Percentiles rank a stretch among this genome's conserved stretches.
Conservation (phyloP, 1,140 invertebrate genomes). For the Cheumatopsyche charites region DNA sequence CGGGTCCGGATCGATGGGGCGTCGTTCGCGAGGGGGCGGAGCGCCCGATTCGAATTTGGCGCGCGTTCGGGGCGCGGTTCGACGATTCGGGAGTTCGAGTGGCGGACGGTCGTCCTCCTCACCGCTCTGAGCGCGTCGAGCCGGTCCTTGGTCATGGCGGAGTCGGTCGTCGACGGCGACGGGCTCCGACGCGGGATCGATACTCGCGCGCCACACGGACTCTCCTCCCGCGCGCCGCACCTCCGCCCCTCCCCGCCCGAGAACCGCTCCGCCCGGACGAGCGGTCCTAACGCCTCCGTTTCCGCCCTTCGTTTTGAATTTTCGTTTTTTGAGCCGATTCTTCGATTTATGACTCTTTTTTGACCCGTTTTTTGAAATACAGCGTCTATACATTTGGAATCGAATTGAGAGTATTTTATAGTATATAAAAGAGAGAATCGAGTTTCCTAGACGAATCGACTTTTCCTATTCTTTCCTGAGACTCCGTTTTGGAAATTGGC, state of each 20-base stretch:
- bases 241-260: neutral
- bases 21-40: neutral
- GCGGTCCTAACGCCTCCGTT: too few species aligned
- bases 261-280: neutral
- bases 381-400: too few species aligned
- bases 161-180: neutral
- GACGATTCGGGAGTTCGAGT: neutral
- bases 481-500: too few species aligned
- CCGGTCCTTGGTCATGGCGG: slow-evolving; percentile 93
- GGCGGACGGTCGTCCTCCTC: slow-evolving; percentile 55
- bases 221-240: neutral
- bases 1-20: too few species aligned
- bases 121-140: slow-evolving; percentile 95
- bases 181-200: neutral
- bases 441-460: too few species aligned
- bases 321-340: too few species aligned
- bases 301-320: too few species aligned
- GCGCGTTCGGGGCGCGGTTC: neutral
- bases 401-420: too few species aligned
- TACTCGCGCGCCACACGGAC: neutral
- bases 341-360: too few species aligned
- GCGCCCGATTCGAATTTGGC: neutral
- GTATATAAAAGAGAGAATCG: too few species aligned
- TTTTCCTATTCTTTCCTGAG: too few species aligned
- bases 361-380: too few species aligned